These are phyloP conservation scores for Proteles cristata DNA, from an alignment of 2,113 vertebrate genomes.

Conservation along the genomic window DNA sequence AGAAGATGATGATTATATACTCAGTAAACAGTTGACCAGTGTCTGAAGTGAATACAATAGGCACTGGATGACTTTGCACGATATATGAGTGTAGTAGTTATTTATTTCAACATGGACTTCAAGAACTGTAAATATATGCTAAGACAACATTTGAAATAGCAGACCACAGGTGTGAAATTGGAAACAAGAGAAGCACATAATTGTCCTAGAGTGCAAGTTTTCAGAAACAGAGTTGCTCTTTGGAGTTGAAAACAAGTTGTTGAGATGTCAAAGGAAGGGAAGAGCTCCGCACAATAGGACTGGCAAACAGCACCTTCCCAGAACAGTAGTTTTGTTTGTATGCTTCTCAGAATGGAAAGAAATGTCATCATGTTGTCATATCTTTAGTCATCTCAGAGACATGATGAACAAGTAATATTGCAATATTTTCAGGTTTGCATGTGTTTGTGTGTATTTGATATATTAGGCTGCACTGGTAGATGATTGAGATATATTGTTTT, in stretches of 20 bases:
- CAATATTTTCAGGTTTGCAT: neutral
- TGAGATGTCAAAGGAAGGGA: neutral
- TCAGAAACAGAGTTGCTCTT: neutral
- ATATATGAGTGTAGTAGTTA: neutral
- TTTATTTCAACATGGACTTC: neutral
- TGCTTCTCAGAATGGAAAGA: neutral
- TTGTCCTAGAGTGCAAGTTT: neutral
- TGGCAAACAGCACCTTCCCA: neutral
- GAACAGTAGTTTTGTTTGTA: neutral
- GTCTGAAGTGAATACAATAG: neutral
- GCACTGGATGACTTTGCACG: neutral
- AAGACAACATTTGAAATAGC: constrained; percentile 16
- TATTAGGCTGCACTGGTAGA: neutral
- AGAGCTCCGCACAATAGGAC: neutral
- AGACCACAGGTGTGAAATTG: neutral
- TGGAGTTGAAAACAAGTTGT: neutral
- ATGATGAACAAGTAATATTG: neutral
- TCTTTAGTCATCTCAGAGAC: neutral
- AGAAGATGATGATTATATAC: neutral
- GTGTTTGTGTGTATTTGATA: neutral
- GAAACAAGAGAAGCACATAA: neutral
- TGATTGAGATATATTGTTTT: constrained; percentile 44
- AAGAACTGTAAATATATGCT: neutral
- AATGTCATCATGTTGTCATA: neutral
- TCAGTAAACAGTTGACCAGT: neutral